These are phyloP conservation scores for Aspidiotus rigidus DNA, from an alignment of 2,888 invertebrate species.

Conservation along the genomic window DNA sequence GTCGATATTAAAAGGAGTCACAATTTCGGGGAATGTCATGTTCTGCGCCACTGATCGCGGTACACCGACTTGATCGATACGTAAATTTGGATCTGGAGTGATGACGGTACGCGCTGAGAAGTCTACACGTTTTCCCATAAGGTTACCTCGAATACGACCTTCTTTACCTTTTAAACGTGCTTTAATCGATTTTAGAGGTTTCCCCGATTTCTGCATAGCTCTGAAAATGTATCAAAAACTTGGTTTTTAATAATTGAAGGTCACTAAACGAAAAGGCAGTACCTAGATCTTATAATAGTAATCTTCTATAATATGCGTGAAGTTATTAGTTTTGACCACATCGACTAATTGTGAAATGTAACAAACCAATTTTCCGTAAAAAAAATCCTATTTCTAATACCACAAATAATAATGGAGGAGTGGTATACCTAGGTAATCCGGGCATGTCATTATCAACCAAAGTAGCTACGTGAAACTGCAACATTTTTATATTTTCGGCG, in stretches of 20 bases:
- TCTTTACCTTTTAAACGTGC: slow-evolving; percentile 95
- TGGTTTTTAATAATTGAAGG: background rate
- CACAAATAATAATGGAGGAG: slow-evolving; percentile 19
- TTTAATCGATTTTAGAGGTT: slow-evolving; percentile 95
- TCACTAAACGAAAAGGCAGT: background rate
- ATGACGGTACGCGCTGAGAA: slow-evolving; percentile 98
- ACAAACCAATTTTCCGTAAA: too few relatives aligned
- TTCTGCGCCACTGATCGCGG: slow-evolving; percentile 98
- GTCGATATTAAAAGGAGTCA: slow-evolving; percentile 98
- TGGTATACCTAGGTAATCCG: slow-evolving; percentile 78
- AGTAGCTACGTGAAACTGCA: slow-evolving; percentile 98
- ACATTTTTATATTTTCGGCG: slow-evolving; percentile 90
- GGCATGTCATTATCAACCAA: slow-evolving; percentile 98
- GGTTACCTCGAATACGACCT: slow-evolving; percentile 95
- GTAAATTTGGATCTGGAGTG: slow-evolving; percentile 88
- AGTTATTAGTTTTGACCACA: too few relatives aligned
- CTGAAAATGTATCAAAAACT: slow-evolving; percentile 43
- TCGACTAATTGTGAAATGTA: too few relatives aligned
- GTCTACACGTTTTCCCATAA: slow-evolving; percentile 99
- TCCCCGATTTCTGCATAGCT: slow-evolving; percentile 98
- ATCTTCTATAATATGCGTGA: background rate
- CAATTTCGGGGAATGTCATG: slow-evolving; percentile 96
- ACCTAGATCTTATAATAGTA: background rate
- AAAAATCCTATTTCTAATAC: background rate
- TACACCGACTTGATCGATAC: slow-evolving; percentile 91